Evolutionary conservation across 2,888 invertebrate species (phyloP).

Genomic region (Biston stratarius): DNA sequence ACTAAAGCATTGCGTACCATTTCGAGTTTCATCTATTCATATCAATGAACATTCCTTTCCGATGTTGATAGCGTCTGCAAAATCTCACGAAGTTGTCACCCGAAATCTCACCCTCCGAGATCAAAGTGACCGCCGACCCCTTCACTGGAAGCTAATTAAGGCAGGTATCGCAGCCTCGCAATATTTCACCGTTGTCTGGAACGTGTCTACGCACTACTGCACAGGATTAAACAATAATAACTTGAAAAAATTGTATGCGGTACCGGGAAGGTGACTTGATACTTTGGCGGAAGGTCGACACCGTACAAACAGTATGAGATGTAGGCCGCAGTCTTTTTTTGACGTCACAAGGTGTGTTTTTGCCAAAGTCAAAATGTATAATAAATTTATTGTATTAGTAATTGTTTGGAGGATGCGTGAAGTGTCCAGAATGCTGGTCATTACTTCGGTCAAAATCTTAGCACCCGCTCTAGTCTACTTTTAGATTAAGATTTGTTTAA

Average conservation of each 20-base stretch:
- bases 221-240: slow-evolving; percentile 41
- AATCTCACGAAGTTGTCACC: background rate
- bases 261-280: slow-evolving; percentile 38
- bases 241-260: slow-evolving; percentile 30
- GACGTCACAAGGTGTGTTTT: too few species aligned
- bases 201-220: slow-evolving; percentile 38
- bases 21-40: too few species aligned
- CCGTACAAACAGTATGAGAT: slow-evolving; percentile 15
- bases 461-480: too few species aligned
- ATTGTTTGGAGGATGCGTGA: too few species aligned
- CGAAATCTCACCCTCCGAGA: background rate
- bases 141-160: background rate
- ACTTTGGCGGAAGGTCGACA: slow-evolving; percentile 1
- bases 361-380: too few species aligned
- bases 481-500: too few species aligned
- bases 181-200: slow-evolving; percentile 40
- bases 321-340: background rate
- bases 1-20: too few species aligned
- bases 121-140: background rate
- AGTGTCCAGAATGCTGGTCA: too few species aligned
- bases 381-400: too few species aligned
- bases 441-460: too few species aligned
- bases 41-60: too few species aligned
- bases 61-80: too few species aligned
- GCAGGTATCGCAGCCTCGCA: slow-evolving; percentile 31